phyloP scores from a whole-genome alignment of 1,140 invertebrate species.

The Drosophila bipectinata region DNA sequence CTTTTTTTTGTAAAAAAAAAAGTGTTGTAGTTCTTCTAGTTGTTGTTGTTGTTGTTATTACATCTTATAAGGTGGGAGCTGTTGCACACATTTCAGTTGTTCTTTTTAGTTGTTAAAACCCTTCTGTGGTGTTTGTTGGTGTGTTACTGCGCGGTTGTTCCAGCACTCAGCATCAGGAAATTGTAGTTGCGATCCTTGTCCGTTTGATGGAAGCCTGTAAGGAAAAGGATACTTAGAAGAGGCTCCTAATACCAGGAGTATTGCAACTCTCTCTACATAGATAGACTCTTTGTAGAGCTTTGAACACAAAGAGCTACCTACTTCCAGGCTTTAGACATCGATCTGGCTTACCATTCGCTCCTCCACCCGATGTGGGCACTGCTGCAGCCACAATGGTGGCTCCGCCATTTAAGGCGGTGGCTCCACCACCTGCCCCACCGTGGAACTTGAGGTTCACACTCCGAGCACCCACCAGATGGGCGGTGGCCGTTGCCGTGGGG shows the following conservation, averaged over 20 bases:
- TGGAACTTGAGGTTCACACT: conserved; percentile 67
- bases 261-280: background rate
- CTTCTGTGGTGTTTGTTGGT: conserved; percentile 20
- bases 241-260: background rate
- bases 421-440: conserved; percentile 22
- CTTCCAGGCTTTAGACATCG: background rate
- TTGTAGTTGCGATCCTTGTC: conserved; percentile 73
- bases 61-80: conserved; percentile 67
- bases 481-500: conserved; percentile 29
- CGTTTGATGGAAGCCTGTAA: conserved; percentile 58
- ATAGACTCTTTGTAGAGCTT: too few species aligned
- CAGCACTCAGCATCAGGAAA: conserved; percentile 64
- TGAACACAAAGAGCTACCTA: too few species aligned
- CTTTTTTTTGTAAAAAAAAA: conserved; percentile 7
- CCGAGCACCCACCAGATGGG: conserved; percentile 57
- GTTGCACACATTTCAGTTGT: conserved; percentile 78
- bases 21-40: conserved; percentile 37
- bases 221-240: background rate
- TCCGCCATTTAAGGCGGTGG: conserved; percentile 41
- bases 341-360: conserved; percentile 59
- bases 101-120: conserved; percentile 30
- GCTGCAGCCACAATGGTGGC: conserved; percentile 61
- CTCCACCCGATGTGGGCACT: conserved; percentile 40
- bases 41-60: conserved; percentile 26
- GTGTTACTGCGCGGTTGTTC: conserved; percentile 61